phyloP scores from a whole-genome alignment of 2,797 vertebrate species.

The Natrix natrix region DNA sequence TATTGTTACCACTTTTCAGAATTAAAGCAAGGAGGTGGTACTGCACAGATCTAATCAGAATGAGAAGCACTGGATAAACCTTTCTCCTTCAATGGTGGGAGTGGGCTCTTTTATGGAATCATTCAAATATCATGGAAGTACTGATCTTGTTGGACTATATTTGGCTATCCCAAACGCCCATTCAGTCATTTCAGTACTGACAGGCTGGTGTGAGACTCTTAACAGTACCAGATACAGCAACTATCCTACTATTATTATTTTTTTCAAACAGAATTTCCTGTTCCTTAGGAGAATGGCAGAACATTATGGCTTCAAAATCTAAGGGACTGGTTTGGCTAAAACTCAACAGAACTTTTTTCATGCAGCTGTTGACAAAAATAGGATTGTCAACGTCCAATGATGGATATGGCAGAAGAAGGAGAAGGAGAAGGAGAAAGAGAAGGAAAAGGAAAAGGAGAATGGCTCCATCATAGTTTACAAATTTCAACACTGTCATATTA shows the following conservation, averaged over 20 bases:
- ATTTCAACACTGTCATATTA: neutral
- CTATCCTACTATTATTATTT: neutral
- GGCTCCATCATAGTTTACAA: too few species aligned
- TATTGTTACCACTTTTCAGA: neutral
- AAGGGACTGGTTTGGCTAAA: too few species aligned
- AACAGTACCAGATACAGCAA: neutral
- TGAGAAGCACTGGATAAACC: neutral
- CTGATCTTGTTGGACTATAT: neutral
- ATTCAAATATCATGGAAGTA: neutral
- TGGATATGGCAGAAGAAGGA: too few species aligned
- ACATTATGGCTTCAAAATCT: too few species aligned
- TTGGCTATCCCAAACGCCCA: neutral
- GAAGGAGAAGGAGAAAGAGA: too few species aligned
- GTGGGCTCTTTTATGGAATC: neutral
- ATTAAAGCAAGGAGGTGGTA: neutral
- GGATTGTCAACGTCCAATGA: too few species aligned
- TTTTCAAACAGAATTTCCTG: neutral
- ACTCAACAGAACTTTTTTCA: too few species aligned
- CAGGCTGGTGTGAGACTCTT: neutral
- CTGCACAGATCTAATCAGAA: neutral
- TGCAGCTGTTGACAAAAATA: too few species aligned
- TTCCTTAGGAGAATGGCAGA: neutral
- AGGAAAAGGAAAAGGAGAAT: too few species aligned
- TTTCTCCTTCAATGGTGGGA: neutral
- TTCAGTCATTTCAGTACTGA: neutral